These are phyloP conservation scores for Desmodus rotundus DNA, from an alignment of 2,113 vertebrate species.

Conservation along the genomic window DNA sequence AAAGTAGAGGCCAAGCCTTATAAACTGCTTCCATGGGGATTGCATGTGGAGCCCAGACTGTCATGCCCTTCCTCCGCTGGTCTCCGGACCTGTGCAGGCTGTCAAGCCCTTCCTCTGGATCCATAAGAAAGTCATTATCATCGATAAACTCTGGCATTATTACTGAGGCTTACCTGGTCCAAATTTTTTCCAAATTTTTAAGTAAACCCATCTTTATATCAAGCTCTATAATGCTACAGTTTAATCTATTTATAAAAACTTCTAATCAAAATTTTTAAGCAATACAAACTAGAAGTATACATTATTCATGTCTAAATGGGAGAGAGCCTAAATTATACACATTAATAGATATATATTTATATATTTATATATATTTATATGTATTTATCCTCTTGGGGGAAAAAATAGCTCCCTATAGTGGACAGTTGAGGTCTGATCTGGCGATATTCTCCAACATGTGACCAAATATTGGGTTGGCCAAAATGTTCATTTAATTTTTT, in stretches of 20 bases:
- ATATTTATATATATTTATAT: background rate
- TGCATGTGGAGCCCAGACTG: background rate
- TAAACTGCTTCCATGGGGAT: background rate
- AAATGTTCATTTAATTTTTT: too few species aligned
- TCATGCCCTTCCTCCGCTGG: background rate
- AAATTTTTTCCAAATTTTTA: slow-evolving; percentile 16
- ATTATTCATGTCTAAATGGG: background rate
- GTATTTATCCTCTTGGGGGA: background rate
- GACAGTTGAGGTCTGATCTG: background rate
- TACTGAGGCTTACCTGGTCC: background rate
- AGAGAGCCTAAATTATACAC: slow-evolving; percentile 1
- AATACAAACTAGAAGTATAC: background rate
- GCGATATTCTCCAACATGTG: background rate
- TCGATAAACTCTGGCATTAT: background rate
- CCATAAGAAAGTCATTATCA: background rate
- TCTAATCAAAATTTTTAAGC: slow-evolving; percentile 33
- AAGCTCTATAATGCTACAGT: slow-evolving; percentile 7
- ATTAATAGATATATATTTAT: slow-evolving; percentile 13
- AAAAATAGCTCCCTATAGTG: background rate
- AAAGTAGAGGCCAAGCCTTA: background rate
- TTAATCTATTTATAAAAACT: slow-evolving; percentile 41
- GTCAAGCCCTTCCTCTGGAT: background rate
- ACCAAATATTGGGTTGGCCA: background rate
- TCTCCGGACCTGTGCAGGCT: background rate
- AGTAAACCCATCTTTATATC: background rate